Evolutionary conservation across 2,113 vertebrate genomes (phyloP).

Genomic region (Vulpes vulpes): DNA sequence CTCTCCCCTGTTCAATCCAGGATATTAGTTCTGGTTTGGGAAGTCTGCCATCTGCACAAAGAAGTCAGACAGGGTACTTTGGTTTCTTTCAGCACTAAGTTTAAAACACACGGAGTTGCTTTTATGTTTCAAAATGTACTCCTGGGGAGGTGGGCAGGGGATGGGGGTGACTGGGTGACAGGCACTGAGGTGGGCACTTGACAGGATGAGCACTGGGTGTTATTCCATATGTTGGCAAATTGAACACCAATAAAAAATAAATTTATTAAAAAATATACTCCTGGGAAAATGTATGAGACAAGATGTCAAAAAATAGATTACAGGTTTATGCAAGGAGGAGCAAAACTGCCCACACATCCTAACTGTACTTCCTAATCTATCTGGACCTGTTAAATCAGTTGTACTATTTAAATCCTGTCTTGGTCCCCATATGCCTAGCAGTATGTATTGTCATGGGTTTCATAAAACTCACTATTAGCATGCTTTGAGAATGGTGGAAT

Average conservation of each 20-base stretch:
- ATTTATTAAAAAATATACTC: not conserved
- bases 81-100: slow-evolving; percentile 17
- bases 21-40: slow-evolving; percentile 75
- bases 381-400: not conserved
- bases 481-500: not conserved
- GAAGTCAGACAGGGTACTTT: not conserved
- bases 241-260: too few relatives aligned
- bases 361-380: not conserved
- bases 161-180: too few relatives aligned
- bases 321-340: not conserved
- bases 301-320: not conserved
- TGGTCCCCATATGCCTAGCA: not conserved
- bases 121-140: slow-evolving; percentile 13
- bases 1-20: slow-evolving; percentile 62
- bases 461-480: not conserved
- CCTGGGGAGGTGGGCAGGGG: not conserved
- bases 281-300: not conserved
- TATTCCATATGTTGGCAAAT: too few relatives aligned
- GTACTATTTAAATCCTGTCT: not conserved
- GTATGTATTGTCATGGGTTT: not conserved
- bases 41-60: slow-evolving; percentile 58
- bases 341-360: not conserved
- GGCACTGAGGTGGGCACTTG: too few relatives aligned
- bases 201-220: too few relatives aligned
- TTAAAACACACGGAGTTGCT: not conserved